A percentile compares a stretch with the other conserved stretches of the same genome.
These are phyloP conservation scores for Lasioglossum oenotherae DNA, from an alignment of 2,888 invertebrate genomes.

Conservation along the genomic window DNA sequence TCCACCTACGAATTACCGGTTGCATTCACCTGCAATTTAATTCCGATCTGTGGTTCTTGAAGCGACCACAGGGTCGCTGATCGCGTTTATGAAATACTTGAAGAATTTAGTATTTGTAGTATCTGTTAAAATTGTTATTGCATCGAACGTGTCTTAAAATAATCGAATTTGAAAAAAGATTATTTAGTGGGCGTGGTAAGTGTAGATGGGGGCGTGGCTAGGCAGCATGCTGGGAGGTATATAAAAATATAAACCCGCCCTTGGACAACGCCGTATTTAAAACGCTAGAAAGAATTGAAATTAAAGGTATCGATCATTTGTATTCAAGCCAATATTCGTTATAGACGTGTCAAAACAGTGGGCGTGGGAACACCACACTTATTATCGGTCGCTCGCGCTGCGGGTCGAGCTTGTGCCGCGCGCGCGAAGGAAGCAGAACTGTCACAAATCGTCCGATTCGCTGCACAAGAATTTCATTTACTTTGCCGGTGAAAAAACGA, in stretches of 20 bases:
- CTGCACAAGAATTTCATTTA: constrained; percentile 8
- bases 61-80: not conserved
- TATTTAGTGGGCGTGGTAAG: too few relatives aligned
- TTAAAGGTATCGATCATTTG: not conserved
- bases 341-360: not conserved
- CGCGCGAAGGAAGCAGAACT: not conserved
- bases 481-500: not conserved
- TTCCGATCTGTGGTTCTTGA: not conserved
- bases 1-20: not conserved
- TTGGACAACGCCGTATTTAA: too few relatives aligned
- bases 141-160: too few relatives aligned
- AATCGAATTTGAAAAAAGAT: too few relatives aligned
- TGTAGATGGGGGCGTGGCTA: not conserved
- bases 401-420: not conserved
- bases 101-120: not conserved
- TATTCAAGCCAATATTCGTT: not conserved
- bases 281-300: not conserved
- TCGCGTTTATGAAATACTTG: not conserved
- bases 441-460: not conserved
- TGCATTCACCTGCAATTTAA: not conserved
- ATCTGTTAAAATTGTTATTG: too few relatives aligned
- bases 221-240: too few relatives aligned
- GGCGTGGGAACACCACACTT: not conserved
- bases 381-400: not conserved
- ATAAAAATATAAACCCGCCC: not conserved